Base-by-base conservation (phyloP, 2,113 vertebrate species). In the Anolis carolinensis region DNA sequence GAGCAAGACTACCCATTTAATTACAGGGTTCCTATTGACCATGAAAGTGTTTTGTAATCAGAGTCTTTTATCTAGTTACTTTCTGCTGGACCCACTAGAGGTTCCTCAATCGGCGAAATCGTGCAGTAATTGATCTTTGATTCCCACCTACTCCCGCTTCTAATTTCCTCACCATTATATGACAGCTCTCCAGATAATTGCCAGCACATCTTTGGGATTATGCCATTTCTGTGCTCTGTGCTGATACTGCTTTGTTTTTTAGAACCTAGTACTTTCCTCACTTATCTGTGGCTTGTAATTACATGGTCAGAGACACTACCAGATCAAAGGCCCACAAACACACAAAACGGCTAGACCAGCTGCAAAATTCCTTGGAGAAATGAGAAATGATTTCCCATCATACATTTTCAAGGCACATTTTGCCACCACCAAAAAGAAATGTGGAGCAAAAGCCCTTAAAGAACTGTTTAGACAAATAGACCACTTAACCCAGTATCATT, bases 191-290 rank as follows among this genome's bases (percentile, higher is more conserved):
- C 0, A 0, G 80, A n/a, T 0, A 0, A 74, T 74, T 84, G 0
- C 82, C 79, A 86, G 36, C 39, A 52, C 77, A 81, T 75, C 87
- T 84, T 62, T 68, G 70, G 77, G 87, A 81, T 70, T 88, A 74
- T 83, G 59, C 72, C 20, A 44, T 75, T 88, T 80, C 87, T 36
- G 32, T 75, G 70, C 74, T 34, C 30, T 59, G 59, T 27, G 39
- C 32, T 55, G 82, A 79, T 71, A 34, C 18, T 73, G n/a, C 63
- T 80, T 73, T 75, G 70, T 74, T 65, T 79, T 86, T 81, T 84
- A 76, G n/a, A 77, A 82, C 63, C 72, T 36, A 76, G 86, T 70
- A 77, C 72, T 77, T 76, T 71, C 78, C 10, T 78, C 34, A 34
- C 36, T 78, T 77, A 52, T 20, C 81, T 70, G 65, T 70, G 59